These are phyloP conservation scores for Pristionchus maxplancki DNA, from an alignment of 2,888 invertebrate genomes.

Conservation along the genomic window DNA sequence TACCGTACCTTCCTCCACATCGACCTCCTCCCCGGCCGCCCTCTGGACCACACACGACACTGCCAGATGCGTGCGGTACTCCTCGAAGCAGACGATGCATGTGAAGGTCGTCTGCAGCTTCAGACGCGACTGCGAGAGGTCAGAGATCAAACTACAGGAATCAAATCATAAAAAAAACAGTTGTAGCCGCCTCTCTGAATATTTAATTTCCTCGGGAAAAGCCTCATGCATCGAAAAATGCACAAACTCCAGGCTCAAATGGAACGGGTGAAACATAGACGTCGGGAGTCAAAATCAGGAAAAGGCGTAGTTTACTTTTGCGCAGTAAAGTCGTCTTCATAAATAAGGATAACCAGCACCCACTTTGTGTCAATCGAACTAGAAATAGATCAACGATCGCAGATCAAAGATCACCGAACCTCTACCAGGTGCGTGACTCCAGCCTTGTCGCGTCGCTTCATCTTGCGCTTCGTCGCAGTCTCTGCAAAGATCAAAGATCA, in stretches of 20 bases:
- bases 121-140: constrained; percentile 1
- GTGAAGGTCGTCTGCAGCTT: constrained; percentile 15
- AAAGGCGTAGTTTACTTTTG: too few relatives aligned
- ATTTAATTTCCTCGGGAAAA: too few relatives aligned
- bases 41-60: constrained; percentile 18
- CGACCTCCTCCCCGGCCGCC: too few relatives aligned
- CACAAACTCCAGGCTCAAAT: too few relatives aligned
- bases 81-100: constrained; percentile 18
- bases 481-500: background rate
- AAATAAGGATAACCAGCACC: too few relatives aligned
- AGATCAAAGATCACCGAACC: constrained; percentile 2
- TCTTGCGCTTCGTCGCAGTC: constrained; percentile 7
- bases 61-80: constrained; percentile 26
- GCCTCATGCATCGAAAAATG: too few relatives aligned
- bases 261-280: too few relatives aligned
- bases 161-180: background rate
- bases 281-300: too few relatives aligned
- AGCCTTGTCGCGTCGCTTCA: constrained; percentile 1
- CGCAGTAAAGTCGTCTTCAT: too few relatives aligned
- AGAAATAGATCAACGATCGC: background rate
- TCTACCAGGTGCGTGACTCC: constrained; percentile 43
- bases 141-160: background rate
- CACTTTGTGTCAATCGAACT: too few relatives aligned
- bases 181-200: background rate
- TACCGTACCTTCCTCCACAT: background rate